These are phyloP conservation scores for Myoxocephalus aenaeus DNA, from an alignment of 2,797 vertebrate species.

Conservation along the genomic window DNA sequence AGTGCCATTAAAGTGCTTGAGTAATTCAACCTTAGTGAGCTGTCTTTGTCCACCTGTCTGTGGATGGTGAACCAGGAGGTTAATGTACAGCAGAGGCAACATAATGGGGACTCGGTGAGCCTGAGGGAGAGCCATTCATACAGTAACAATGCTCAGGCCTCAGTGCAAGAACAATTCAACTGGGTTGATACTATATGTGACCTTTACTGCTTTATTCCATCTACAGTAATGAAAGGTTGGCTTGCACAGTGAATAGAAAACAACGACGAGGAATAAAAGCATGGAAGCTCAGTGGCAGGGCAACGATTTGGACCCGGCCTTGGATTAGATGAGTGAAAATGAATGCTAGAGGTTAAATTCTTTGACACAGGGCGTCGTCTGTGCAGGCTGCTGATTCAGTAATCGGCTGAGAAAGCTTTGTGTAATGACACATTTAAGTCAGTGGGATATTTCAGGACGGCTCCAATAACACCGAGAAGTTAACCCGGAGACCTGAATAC, in stretches of 20 bases:
- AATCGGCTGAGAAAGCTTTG: conserved; percentile 53
- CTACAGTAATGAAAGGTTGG: conserved; percentile 35
- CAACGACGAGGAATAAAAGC: conserved; percentile 14
- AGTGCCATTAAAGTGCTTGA: not conserved
- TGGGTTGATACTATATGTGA: conserved; percentile 37
- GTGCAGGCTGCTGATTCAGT: conserved; percentile 53
- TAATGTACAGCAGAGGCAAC: conserved; percentile 44
- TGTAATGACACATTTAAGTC: conserved; percentile 46
- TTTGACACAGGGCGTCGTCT: conserved; percentile 38
- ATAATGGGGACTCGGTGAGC: conserved; percentile 10
- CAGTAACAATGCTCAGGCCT: conserved; percentile 32
- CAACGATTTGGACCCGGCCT: conserved; percentile 23
- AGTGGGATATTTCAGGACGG: conserved; percentile 57
- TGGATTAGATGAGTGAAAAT: conserved; percentile 51
- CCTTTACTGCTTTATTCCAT: conserved; percentile 50
- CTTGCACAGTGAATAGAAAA: conserved; percentile 14
- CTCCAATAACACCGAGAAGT: conserved; percentile 7
- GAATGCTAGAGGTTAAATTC: conserved; percentile 59
- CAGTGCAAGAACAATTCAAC: conserved; percentile 34
- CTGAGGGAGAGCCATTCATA: conserved; percentile 31
- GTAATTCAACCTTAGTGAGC: conserved; percentile 9
- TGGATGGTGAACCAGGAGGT: conserved; percentile 9
- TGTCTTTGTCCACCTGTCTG: not conserved
- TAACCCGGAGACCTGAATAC: conserved; percentile 44
- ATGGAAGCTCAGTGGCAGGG: conserved; percentile 29